These are phyloP conservation scores for Neopipo cinnamomea DNA, from an alignment of 2,113 vertebrate species.

Conservation along the genomic window DNA sequence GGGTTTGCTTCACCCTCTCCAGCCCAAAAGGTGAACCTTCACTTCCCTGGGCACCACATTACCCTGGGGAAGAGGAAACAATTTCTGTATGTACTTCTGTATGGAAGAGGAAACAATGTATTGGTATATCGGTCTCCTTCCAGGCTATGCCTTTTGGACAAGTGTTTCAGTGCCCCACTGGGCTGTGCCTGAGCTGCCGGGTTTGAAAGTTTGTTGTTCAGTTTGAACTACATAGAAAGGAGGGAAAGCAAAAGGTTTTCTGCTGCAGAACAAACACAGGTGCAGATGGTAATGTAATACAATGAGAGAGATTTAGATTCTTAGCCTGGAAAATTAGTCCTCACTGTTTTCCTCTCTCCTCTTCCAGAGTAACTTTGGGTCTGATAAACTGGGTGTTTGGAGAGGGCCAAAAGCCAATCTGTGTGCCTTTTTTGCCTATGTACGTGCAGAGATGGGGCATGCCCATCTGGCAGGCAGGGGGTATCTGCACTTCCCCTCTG, in stretches of 20 bases:
- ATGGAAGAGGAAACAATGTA: background rate
- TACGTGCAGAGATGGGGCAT: accelerated
- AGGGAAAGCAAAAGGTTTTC: background rate
- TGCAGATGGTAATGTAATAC: background rate
- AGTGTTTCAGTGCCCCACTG: background rate
- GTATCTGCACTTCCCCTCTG: background rate
- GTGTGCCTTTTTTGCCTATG: background rate
- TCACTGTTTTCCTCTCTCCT: background rate
- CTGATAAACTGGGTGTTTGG: background rate
- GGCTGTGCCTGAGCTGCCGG: background rate
- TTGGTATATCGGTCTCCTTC: background rate
- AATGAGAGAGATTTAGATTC: background rate
- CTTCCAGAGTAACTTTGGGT: background rate
- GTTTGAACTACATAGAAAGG: background rate
- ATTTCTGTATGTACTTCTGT: too few relatives aligned
- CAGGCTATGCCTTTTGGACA: background rate
- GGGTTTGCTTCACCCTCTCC: background rate
- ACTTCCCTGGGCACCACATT: background rate
- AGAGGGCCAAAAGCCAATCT: background rate
- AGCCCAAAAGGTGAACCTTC: background rate
- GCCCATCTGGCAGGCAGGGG: accelerated
- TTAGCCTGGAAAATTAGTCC: background rate
- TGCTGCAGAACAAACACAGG: background rate
- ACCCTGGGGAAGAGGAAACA: background rate
- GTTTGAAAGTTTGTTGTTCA: background rate